Base-by-base conservation (phyloP, 2,113 vertebrate genomes). In the Periophthalmus modestus region DNA sequence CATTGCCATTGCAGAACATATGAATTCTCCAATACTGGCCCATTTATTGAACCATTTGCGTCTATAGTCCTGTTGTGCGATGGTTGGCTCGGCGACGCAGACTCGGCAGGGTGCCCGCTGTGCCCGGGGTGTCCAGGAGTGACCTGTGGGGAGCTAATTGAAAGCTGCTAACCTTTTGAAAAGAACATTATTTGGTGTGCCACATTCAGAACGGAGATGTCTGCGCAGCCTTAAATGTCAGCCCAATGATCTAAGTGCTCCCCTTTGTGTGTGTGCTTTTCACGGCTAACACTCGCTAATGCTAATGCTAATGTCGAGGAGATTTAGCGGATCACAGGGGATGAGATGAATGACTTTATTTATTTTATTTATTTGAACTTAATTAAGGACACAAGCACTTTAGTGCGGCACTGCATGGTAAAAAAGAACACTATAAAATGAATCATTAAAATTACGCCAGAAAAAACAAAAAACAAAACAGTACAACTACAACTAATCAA, bases 111-210 rank as follows among this genome's bases (percentile, higher is more conserved):
- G 65, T 57, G 21, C 52, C 72, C n/a, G 57, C 62, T 12, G 62
- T 71, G 57, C 47, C 50, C 28, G 36, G 7, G 21, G 52, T 71
- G 43, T 28, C 62, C 61, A 55, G 21, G 39, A 52, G 43, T 61
- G 48, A 23, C 58, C 58, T 66, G 54, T 57, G 62, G 34, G 61
- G 73, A 73, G 57, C 46, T 66, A 69, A 78, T 70, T 78, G 75
- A 75, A 76, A 75, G 74, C 62, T 48, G 58, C 71, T 34, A 71
- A 33, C 72, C 28, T 75, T 68, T 66, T n/a, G 33, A 75, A 83
- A 73, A 58, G 36, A 68, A 39, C 67, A 68, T 67, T 83, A 73
- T 76, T 79, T 73, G 63, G 78, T 68, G 75, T 58, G 67, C 68
- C 23, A 55, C 61, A 68, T 63, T 75, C 9, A 5, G 43, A 66